Evolutionary conservation across 2,113 vertebrate genomes (phyloP).

Genomic region (Triplophysa siluroides): DNA sequence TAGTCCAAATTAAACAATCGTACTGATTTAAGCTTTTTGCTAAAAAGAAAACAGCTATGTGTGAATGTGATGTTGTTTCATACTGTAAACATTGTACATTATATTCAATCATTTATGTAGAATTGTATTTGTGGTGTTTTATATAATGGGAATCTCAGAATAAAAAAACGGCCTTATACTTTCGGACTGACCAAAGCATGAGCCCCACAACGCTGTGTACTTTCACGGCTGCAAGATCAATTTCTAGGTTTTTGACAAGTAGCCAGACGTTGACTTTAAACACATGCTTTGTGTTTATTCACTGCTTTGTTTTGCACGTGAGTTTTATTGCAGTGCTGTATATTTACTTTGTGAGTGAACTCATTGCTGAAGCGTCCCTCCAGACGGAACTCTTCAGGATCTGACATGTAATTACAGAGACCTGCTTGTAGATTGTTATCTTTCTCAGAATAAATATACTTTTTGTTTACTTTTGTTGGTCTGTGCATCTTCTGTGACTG

Average conservation of each 20-base stretch:
- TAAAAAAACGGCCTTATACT: neutral
- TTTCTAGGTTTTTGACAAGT: constrained; percentile 31
- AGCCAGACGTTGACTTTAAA: neutral
- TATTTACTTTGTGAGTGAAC: constrained; percentile 34
- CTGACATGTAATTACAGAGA: constrained; percentile 29
- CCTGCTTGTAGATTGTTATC: constrained; percentile 26
- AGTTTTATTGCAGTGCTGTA: constrained; percentile 34
- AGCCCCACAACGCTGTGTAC: constrained; percentile 14
- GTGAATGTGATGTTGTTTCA: neutral
- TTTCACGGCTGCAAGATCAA: constrained; percentile 16
- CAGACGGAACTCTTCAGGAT: constrained; percentile 33
- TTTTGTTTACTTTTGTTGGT: constrained; percentile 18
- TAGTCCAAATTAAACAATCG: constrained; percentile 10
- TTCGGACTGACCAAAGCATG: constrained; percentile 29
- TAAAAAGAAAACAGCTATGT: neutral
- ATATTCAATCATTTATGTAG: constrained; percentile 5
- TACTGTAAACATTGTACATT: constrained; percentile 11
- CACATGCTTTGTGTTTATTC: constrained; percentile 17
- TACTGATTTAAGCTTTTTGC: neutral
- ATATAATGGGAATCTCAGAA: neutral
- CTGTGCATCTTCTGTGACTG: neutral
- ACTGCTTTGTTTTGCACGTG: constrained; percentile 21
- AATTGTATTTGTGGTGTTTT: neutral
- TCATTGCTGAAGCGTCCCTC: constrained; percentile 7
- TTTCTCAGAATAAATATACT: constrained; percentile 44